Evolutionary conservation across 2,113 vertebrate genomes (phyloP), one percentile per base, ranked within the genome.

Genomic region (Gavialis gangeticus): DNA sequence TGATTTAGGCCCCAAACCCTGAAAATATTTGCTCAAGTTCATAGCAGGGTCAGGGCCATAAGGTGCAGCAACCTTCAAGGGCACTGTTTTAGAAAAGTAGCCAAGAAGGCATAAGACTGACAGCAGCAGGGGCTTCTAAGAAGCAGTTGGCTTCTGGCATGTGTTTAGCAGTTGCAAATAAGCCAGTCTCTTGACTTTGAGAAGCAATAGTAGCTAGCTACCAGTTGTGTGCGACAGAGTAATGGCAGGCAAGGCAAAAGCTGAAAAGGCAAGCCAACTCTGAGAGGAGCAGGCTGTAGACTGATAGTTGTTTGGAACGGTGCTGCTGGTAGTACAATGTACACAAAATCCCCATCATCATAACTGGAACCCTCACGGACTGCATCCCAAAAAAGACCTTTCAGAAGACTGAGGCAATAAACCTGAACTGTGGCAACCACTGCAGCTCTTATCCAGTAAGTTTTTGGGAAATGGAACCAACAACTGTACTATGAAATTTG

Each of bases 181-280:
- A 82, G 69, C 14, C 1, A 90, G 69, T 19, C 46, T 64, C 84
- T 64, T 56, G 27, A 59, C 55, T 64, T 85, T 57, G 2, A 0
- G 73, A 64, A 80, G 76, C 27, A 64, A 34, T 0, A 1, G 58
- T 69, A 22, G 58, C 24, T 67, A 57, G 0, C 0, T 25, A 14
- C 79, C 81, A 88, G 55, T 17, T 46, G 60, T 34, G 56, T 24
- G 30, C 15, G 11, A 2, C 0, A n/a, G 60, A 55, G 75, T 34
- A 64, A n/a, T 63, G 73, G 21, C 64, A 78, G 22, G 13, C 30
- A 54, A 46, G 85, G 64, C 17, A 84, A 87, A 82, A 82, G 30
- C 82, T 79, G 85, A 66, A n/a, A 77, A 27, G 12, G 15, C 78
- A 77, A 4, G 24, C n/a, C 62, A 19, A 30, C n/a, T 87, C 77